These are phyloP conservation scores for Stomatorhinus ivindoensis DNA, from an alignment of 2,113 vertebrate genomes.

Conservation along the genomic window DNA sequence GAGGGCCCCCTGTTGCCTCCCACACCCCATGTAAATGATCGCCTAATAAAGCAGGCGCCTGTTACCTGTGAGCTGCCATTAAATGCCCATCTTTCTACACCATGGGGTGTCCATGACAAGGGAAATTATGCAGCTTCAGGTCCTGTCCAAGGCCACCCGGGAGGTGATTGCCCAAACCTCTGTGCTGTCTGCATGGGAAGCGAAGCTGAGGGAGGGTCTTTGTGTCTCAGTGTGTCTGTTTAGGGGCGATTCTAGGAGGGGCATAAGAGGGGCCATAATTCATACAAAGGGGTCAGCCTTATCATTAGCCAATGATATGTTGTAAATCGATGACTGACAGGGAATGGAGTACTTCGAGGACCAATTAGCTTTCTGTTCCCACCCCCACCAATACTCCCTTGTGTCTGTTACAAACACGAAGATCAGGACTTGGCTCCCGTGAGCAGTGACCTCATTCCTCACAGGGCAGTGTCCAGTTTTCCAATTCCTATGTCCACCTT, in stretches of 20 bases:
- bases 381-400: neutral
- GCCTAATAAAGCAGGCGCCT: neutral
- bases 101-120: neutral
- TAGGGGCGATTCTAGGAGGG: neutral
- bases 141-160: neutral
- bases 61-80: neutral
- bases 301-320: neutral
- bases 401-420: neutral
- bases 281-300: neutral
- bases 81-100: neutral
- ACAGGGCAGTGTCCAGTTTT: neutral
- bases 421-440: neutral
- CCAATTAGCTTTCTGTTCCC: neutral
- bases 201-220: neutral
- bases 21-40: neutral
- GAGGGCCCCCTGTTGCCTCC: neutral
- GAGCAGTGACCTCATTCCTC: neutral
- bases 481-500: neutral
- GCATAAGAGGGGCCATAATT: neutral
- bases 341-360: neutral
- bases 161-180: neutral
- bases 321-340: neutral
- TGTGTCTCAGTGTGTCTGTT: neutral
- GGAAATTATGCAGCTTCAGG: neutral
- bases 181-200: neutral